Evolutionary conservation across 2,888 invertebrate genomes (phyloP).

Genomic region (Hydrotaea diabolus): DNA sequence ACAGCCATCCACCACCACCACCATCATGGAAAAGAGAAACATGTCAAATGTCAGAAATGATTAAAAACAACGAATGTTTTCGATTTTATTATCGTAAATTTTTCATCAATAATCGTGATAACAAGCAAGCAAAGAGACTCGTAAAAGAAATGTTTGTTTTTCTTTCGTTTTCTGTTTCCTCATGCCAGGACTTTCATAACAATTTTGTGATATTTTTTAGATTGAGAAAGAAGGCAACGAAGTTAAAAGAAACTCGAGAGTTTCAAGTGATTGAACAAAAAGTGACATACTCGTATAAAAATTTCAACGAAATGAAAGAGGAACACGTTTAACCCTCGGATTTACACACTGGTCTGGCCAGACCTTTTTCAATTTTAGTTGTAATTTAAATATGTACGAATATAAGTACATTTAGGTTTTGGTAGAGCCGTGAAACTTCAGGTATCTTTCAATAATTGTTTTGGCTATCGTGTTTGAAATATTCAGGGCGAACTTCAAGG

Average conservation of each 20-base stretch:
- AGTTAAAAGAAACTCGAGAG: slow-evolving; percentile 9
- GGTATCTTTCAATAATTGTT: no score
- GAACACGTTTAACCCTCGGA: slow-evolving; percentile 25
- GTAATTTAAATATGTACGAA: no score
- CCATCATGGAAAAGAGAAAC: slow-evolving; percentile 54
- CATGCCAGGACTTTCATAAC: slow-evolving; percentile 55
- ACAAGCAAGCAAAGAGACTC: slow-evolving; percentile 45
- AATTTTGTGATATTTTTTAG: slow-evolving; percentile 42
- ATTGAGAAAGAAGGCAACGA: slow-evolving; percentile 36
- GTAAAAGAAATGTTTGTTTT: slow-evolving; percentile 42
- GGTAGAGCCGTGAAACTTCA: no score
- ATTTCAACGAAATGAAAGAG: background rate
- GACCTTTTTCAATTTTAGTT: no score
- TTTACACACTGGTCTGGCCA: no score
- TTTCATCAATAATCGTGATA: slow-evolving; percentile 70
- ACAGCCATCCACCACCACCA: no score
- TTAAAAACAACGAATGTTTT: slow-evolving; percentile 67
- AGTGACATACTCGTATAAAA: background rate
- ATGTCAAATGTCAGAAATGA: slow-evolving; percentile 67
- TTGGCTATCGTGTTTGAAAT: no score
- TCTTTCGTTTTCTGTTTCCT: background rate
- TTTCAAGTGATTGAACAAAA: slow-evolving; percentile 1
- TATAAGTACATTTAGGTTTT: no score
- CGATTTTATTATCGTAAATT: slow-evolving; percentile 69
- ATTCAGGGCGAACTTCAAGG: no score